Evolutionary conservation across 2,888 invertebrate genomes (phyloP).

Genomic region (Byasa hedistus): DNA sequence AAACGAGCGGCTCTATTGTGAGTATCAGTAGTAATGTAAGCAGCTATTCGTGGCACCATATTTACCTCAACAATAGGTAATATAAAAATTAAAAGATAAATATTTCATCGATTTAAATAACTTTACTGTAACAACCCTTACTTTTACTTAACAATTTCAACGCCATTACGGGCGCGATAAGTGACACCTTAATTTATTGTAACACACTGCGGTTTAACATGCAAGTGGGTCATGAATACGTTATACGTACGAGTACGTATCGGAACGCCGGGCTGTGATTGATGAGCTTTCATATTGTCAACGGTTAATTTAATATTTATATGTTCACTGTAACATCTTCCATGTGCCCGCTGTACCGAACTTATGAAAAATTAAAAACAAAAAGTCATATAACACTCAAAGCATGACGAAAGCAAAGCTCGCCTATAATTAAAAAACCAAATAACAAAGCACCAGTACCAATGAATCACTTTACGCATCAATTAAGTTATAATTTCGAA

Average conservation of each 20-base stretch:
- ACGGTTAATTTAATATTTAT: conserved; percentile 59
- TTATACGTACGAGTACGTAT: conserved; percentile 46
- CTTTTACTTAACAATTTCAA: conserved; percentile 47
- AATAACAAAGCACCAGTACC: conserved; percentile 68
- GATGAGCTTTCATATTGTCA: conserved; percentile 56
- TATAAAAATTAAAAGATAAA: too few species aligned
- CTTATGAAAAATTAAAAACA: neutral
- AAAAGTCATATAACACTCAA: conserved; percentile 33
- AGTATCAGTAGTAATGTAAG: too few species aligned
- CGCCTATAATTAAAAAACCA: conserved; percentile 76
- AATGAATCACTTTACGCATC: conserved; percentile 66
- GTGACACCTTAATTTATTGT: conserved; percentile 65
- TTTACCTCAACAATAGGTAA: too few species aligned
- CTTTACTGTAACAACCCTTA: conserved; percentile 36
- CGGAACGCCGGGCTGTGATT: conserved; percentile 53
- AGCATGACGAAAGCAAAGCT: conserved; percentile 60
- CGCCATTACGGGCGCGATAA: conserved; percentile 53
- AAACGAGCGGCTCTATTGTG: too few species aligned
- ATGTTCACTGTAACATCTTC: conserved; percentile 22
- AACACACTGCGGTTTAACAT: conserved; percentile 39
- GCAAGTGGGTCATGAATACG: conserved; percentile 58
- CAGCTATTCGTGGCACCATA: too few species aligned
- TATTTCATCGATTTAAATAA: too few species aligned
- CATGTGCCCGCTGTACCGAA: neutral
- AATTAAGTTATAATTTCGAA: conserved; percentile 68